Evolutionary conservation across 2,888 invertebrate genomes (phyloP), one percentile per base, ranked within the genome.

Genomic region (Rhagonycha lutea): DNA sequence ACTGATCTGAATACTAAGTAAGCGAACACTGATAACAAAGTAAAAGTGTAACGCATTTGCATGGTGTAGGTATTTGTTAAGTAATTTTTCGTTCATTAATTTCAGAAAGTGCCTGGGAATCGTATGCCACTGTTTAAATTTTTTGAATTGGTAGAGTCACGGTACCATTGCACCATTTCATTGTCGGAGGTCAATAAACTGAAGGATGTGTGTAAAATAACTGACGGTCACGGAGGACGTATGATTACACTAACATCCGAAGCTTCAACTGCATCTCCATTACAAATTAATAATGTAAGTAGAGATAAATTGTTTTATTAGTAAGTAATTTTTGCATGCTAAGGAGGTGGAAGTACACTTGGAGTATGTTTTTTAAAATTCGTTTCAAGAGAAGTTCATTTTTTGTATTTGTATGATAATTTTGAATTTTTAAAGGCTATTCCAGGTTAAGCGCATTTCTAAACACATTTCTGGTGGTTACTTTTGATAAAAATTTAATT

Each of bases 91-190:
- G 5, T 60, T 72, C 65, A 70, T 76, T 70, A 70, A 23, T 71
- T 73, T 83, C 88, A 93, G 85, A 95, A 96, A 84, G 94, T 95
- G 61, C 94, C 94, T 24, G 92, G 92, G 3, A 91, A 93, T 84
- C 90, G 91, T 72, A 89, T 97, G 81, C 96, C 96, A 0, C 88
- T 97, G 0, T 93, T 96, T 82, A 93, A 95, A 83, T 92, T 97
- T 80, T 91, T 96, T 69, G 95, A 96, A 85, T 90, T 96, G 76
- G 94, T 94, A 85, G 95, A 96, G 80, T 93, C 93, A 81, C 92
- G 96, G 9, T 94, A 93, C 84, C 93, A 95, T 86, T 92, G 93
- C 79, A 93, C 94, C 0, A 89, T 94, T 4, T 93, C 93, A 11
- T 91, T 94, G 0, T 92, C 93, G 0, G 94, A 94, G 79, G 89